Evolutionary conservation across 2,888 invertebrate genomes (phyloP).

Genomic region (Bursaphelenchus okinawaensis): DNA sequence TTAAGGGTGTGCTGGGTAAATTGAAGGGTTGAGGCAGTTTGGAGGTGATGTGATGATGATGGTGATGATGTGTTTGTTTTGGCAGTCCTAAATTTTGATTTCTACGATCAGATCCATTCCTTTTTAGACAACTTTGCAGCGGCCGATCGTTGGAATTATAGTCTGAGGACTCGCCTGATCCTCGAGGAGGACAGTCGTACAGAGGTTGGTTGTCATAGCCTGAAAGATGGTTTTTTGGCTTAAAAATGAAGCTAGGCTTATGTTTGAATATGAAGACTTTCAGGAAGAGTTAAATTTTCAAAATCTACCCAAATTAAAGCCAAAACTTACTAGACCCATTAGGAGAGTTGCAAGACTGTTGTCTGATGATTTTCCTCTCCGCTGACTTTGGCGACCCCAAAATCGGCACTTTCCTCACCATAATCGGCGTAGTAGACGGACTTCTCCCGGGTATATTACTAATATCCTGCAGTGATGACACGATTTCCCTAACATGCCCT

Average conservation of each 20-base stretch:
- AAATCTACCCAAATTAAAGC: no score
- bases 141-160: constrained; percentile 15
- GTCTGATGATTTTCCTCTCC: constrained; percentile 22
- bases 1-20: neutral
- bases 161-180: constrained; percentile 12
- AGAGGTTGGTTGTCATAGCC: constrained; percentile 22
- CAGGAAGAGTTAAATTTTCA: no score
- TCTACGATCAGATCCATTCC: constrained; percentile 1
- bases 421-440: constrained; percentile 28
- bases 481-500: constrained; percentile 11
- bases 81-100: neutral
- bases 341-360: constrained; percentile 18
- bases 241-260: no score
- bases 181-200: constrained; percentile 22
- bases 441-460: constrained; percentile 21
- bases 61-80: constrained; percentile 2
- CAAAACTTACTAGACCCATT: constrained; percentile 13
- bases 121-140: neutral
- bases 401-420: constrained; percentile 21
- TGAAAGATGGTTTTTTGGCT: no score
- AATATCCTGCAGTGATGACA: constrained; percentile 31
- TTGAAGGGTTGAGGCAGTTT: constrained; percentile 18
- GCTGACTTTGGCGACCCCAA: constrained; percentile 22
- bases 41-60: constrained; percentile 9
- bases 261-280: no score